Evolutionary conservation across 2,113 vertebrate species (phyloP).

Genomic region (Cariama cristata): DNA sequence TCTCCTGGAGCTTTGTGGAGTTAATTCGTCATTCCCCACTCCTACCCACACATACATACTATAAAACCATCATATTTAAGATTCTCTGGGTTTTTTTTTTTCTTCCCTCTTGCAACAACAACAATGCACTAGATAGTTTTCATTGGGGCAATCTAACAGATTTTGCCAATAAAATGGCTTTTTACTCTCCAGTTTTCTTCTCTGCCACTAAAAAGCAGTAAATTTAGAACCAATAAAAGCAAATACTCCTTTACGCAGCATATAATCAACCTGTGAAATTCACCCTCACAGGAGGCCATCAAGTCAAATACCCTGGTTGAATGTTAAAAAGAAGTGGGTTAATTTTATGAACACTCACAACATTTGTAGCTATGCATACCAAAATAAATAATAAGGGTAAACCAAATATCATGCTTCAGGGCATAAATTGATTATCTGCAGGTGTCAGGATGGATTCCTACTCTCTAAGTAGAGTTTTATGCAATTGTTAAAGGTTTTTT

Average conservation of each 20-base stretch:
- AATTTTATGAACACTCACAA: constrained; percentile 42
- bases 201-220: neutral
- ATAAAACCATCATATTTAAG: neutral
- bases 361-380: neutral
- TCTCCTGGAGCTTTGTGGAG: neutral
- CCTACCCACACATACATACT: neutral
- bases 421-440: neutral
- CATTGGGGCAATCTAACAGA: neutral
- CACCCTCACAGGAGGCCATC: neutral
- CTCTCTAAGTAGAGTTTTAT: neutral
- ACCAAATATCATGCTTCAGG: neutral
- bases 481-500: neutral
- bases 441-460: neutral
- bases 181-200: constrained; percentile 24
- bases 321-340: constrained; percentile 21
- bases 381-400: constrained; percentile 34
- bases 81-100: neutral
- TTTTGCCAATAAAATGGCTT: neutral
- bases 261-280: constrained; percentile 43
- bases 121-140: neutral
- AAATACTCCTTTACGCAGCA: neutral
- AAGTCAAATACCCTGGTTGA: constrained; percentile 15
- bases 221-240: constrained; percentile 20
- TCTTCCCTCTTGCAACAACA: neutral
- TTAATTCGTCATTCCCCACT: neutral